phyloP scores from a whole-genome alignment of 1,140 invertebrate genomes.

The Anthonomus grandis region DNA sequence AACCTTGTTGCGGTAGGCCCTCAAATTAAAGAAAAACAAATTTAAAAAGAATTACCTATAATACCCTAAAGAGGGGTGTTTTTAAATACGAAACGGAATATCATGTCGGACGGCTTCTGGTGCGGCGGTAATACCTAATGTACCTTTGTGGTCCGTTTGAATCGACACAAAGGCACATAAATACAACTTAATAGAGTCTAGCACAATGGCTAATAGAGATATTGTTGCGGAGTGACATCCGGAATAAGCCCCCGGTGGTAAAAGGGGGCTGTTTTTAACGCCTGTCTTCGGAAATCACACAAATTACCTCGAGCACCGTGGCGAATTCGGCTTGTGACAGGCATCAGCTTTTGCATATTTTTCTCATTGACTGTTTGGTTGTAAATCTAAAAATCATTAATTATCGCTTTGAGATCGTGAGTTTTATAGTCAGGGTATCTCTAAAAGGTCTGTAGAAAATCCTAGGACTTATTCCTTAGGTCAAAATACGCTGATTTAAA shows the following conservation, averaged over 20 bases:
- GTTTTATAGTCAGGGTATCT: no score
- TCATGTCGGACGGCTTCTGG: constrained; percentile 13
- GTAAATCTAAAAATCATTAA: constrained; percentile 24
- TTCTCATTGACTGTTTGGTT: constrained; percentile 21
- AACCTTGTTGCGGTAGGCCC: constrained; percentile 5
- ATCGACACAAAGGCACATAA: constrained; percentile 32
- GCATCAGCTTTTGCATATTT: constrained; percentile 14
- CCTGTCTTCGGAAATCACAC: constrained; percentile 23
- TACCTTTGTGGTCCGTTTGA: constrained; percentile 8
- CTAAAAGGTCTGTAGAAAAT: no score
- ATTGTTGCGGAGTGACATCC: constrained; percentile 37
- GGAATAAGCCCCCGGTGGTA: constrained; percentile 29
- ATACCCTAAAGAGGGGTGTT: constrained; percentile 12
- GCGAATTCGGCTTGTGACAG: constrained; percentile 18
- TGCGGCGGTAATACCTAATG: constrained; percentile 16
- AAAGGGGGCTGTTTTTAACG: constrained; percentile 25
- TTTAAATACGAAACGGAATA: constrained; percentile 5
- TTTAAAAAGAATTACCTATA: constrained; percentile 17
- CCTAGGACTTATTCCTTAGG: background rate
- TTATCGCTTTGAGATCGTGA: constrained; percentile 5
- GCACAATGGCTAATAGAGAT: constrained; percentile 41
- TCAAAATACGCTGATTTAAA: background rate
- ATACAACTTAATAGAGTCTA: constrained; percentile 40
- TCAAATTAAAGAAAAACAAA: constrained; percentile 21
- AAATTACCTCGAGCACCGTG: constrained; percentile 31